Evolutionary conservation across 2,797 vertebrate genomes (phyloP), one percentile per base, ranked within the genome.

Genomic region (Emydoidea blandingii): DNA sequence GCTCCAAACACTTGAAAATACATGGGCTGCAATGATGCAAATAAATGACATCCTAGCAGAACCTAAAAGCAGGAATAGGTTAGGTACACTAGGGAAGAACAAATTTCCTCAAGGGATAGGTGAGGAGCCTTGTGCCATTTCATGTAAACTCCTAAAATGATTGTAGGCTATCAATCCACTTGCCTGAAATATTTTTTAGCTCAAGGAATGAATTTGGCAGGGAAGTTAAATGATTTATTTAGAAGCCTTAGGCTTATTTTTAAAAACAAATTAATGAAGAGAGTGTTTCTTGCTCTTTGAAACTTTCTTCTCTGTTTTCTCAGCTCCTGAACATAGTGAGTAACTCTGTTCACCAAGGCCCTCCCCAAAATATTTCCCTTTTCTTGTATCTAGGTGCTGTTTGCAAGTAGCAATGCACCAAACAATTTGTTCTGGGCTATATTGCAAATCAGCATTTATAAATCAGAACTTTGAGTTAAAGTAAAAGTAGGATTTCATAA

Each of bases 401-500:
- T 95, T 92, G 56, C 88, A 68, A 90, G 52, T 59, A 91, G 49
- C 10, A 34, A 34, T 83, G n/a, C 79, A 76, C 62, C 68, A 41
- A 94, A 93, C 19, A 79, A 18, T 25, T 86, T 81, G 78, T 94
- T 92, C 87, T 82, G 91, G 85, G 78, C 76, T 89, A 2, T 89
- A 79, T 92, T 93, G 85, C 92, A 84, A 93, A 93, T 96, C 93
- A 86, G 91, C 91, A 86, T 91, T 93, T 93, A 96, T 97, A 97
- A 97, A 97, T 97, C 92, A 96, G 89, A 86, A 92, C 83, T 97
- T 91, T 82, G 96, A 96, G 81, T 96, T 95, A 68, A 94, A 95
- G 93, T 79, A 92, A 96, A 97, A 96, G 93, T 92, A 94, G 84
- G 80, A 91, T 96, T 98, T 97, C 97, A 90, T 89, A 95, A 97